Evolutionary conservation across 1,140 invertebrate species (phyloP).

Genomic region (Nautilus pompilius): DNA sequence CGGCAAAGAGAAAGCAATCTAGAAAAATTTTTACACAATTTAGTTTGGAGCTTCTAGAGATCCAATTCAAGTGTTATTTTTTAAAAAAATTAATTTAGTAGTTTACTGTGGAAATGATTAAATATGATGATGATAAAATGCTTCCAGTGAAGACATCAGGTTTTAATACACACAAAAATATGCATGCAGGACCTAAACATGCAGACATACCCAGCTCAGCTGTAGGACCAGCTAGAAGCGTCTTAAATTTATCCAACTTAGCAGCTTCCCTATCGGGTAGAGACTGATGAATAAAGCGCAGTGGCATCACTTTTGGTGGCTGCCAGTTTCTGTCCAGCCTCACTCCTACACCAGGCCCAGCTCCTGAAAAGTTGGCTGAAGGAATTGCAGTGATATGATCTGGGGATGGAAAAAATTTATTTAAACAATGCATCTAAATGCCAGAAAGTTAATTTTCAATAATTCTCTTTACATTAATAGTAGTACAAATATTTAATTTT

Average conservation of each 20-base stretch:
- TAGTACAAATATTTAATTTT: too few species aligned
- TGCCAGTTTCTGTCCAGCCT: slow-evolving; percentile 42
- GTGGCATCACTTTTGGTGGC: slow-evolving; percentile 37
- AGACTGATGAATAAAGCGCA: slow-evolving; percentile 31
- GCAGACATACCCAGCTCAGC: slow-evolving; percentile 41
- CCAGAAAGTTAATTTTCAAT: too few species aligned
- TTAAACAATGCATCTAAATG: too few species aligned
- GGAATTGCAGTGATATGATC: slow-evolving; percentile 21
- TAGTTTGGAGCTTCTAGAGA: too few species aligned
- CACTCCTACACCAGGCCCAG: slow-evolving; percentile 54
- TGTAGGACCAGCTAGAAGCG: slow-evolving; percentile 31
- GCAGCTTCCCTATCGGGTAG: slow-evolving; percentile 64
- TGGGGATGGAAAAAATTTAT: slow-evolving; percentile 6
- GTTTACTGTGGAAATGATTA: too few species aligned
- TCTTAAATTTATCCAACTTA: slow-evolving; percentile 43
- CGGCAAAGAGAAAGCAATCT: slow-evolving; percentile 3
- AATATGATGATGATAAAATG: background rate
- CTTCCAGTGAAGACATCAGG: background rate
- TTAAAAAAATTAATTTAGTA: too few species aligned
- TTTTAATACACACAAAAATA: too few species aligned
- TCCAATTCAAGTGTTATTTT: too few species aligned
- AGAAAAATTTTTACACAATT: too few species aligned
- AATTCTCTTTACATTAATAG: too few species aligned
- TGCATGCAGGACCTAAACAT: too few species aligned
- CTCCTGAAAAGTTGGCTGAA: slow-evolving; percentile 23